Evolutionary conservation across 1,140 invertebrate species (phyloP).

Genomic region (Psix sp.): DNA sequence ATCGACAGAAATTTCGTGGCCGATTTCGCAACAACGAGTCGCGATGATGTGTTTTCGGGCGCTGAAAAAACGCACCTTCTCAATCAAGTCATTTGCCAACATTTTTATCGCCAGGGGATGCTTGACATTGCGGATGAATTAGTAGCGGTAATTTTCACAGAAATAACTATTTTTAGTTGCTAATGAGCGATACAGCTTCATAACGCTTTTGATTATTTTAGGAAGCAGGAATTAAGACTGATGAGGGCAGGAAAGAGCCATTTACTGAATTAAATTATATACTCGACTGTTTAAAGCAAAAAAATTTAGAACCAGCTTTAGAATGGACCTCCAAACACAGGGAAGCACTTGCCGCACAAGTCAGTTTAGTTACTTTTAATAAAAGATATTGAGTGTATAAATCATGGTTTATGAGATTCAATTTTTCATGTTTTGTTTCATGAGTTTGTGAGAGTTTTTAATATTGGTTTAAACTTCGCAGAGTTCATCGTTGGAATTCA

Average conservation of each 20-base stretch:
- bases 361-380: slow-evolving; percentile 53
- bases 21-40: slow-evolving; percentile 92
- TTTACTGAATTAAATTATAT: slow-evolving; percentile 92
- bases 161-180: background rate
- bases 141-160: slow-evolving; percentile 76
- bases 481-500: slow-evolving; percentile 91
- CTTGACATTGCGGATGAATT: slow-evolving; percentile 92
- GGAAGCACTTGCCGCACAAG: slow-evolving; percentile 80
- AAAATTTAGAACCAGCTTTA: slow-evolving; percentile 88
- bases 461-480: slow-evolving; percentile 59
- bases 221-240: slow-evolving; percentile 85
- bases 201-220: slow-evolving; percentile 65
- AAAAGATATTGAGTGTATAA: too few relatives aligned
- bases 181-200: too few relatives aligned
- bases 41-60: slow-evolving; percentile 90
- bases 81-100: slow-evolving; percentile 97
- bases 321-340: slow-evolving; percentile 85
- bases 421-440: too few relatives aligned
- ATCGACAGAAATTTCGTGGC: slow-evolving; percentile 96
- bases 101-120: slow-evolving; percentile 96
- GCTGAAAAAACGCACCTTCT: slow-evolving; percentile 87
- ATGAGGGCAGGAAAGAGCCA: slow-evolving; percentile 85
- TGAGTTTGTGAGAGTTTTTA: background rate
- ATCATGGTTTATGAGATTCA: too few relatives aligned
- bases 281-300: slow-evolving; percentile 86